Evolutionary conservation across 2,888 invertebrate genomes (phyloP).

Genomic region (Epistrophe eligans): DNA sequence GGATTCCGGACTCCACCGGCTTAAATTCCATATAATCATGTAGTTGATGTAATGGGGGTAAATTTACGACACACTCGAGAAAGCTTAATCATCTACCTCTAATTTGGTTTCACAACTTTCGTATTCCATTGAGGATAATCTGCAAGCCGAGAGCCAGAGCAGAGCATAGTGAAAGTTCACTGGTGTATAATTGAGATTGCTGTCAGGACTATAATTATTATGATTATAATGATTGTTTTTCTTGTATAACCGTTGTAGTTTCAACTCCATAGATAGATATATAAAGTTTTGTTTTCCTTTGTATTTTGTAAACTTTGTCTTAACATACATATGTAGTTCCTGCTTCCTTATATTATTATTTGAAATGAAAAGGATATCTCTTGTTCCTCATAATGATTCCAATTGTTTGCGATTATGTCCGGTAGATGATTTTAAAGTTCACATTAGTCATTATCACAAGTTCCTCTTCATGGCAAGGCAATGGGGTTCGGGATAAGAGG

Average conservation of each 20-base stretch:
- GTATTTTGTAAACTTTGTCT: neutral
- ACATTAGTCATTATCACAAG: constrained; percentile 47
- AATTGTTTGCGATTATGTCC: constrained; percentile 17
- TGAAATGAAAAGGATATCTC: neutral
- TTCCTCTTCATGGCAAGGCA: neutral
- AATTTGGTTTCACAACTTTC: constrained; percentile 71
- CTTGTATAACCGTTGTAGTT: neutral
- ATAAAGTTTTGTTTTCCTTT: constrained; percentile 6
- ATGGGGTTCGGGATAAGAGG: neutral
- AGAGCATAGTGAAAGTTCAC: constrained; percentile 13
- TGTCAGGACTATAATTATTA: constrained; percentile 29
- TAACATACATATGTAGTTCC: neutral
- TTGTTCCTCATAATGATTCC: constrained; percentile 2
- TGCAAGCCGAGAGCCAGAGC: neutral
- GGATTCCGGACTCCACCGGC: constrained; percentile 20
- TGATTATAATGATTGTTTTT: constrained; percentile 40
- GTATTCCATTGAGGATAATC: constrained; percentile 62
- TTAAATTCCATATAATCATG: neutral
- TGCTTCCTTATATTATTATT: constrained; percentile 13
- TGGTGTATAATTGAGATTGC: constrained; percentile 36
- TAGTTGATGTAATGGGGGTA: constrained; percentile 1
- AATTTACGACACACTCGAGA: constrained; percentile 71
- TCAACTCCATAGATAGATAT: neutral
- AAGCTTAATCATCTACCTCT: constrained; percentile 74
- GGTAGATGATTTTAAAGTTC: constrained; percentile 33